A percentile compares a stretch with the other conserved stretches of the same genome.
These are phyloP conservation scores for Hydrozoanthus gracilis DNA, from an alignment of 92 coral and sea anemone genomes.

Conservation along the genomic window DNA sequence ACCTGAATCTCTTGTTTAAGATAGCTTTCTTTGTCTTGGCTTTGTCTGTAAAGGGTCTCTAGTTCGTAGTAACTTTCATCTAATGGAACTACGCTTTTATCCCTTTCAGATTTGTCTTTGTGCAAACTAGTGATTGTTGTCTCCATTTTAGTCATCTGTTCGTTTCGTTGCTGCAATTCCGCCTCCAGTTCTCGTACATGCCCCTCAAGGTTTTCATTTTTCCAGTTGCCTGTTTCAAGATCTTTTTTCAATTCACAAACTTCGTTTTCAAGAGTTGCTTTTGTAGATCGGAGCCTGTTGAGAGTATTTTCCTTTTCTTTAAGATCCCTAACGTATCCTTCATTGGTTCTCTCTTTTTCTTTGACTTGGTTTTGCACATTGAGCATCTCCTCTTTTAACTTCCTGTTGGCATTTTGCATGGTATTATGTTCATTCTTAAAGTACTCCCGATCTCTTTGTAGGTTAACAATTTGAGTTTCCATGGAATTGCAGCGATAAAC, in stretches of 20 bases:
- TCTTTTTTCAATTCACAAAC: conserved; percentile 80
- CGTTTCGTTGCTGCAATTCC: conserved; percentile 73
- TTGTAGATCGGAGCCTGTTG: conserved; percentile 72
- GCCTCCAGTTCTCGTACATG: conserved; percentile 66
- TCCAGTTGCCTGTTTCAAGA: conserved; percentile 81
- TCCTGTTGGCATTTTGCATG: conserved; percentile 77
- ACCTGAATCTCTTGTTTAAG: conserved; percentile 86
- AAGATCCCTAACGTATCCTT: conserved; percentile 74
- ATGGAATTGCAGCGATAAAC: conserved; percentile 81
- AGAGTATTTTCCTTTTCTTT: conserved; percentile 79
- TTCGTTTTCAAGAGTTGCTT: conserved; percentile 78
- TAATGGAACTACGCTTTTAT: conserved; percentile 52
- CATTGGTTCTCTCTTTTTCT: conserved; percentile 82
- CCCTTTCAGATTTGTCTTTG: conserved; percentile 68
- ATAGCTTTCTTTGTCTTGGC: conserved; percentile 75
- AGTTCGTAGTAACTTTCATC: conserved; percentile 59
- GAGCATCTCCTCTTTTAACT: conserved; percentile 82
- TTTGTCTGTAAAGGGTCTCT: conserved; percentile 57
- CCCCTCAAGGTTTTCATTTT: conserved; percentile 76
- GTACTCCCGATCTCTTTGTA: conserved; percentile 88
- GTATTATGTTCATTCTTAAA: conserved; percentile 87
- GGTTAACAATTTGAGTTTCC: conserved; percentile 86
- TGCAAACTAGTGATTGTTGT: conserved; percentile 71
- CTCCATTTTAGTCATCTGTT: conserved; percentile 85
- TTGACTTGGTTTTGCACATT: conserved; percentile 86